These are phyloP conservation scores for Aphyosemion australe DNA, from an alignment of 2,113 vertebrate species.

Conservation along the genomic window DNA sequence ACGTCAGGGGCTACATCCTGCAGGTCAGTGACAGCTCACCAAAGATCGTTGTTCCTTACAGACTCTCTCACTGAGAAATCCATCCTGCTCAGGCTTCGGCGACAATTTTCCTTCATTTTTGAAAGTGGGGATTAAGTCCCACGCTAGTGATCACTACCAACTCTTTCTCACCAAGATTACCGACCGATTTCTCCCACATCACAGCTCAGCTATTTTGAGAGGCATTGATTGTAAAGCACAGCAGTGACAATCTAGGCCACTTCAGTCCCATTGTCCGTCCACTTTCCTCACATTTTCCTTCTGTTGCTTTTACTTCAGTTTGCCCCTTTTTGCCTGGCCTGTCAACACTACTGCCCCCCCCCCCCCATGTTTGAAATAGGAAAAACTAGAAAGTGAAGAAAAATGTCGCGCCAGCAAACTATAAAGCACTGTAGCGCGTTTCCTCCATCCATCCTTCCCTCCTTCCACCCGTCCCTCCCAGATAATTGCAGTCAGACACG, in stretches of 20 bases:
- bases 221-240: conserved; percentile 37
- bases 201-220: conserved; percentile 46
- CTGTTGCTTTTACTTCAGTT: conserved; percentile 42
- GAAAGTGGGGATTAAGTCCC: conserved; percentile 28
- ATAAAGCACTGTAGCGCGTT: conserved; percentile 64
- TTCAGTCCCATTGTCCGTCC: conserved; percentile 54
- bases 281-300: conserved; percentile 53
- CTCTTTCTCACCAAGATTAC: conserved; percentile 23
- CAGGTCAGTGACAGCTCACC: conserved; percentile 79
- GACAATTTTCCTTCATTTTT: conserved; percentile 32
- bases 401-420: conserved; percentile 77
- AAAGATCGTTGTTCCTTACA: background rate
- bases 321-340: conserved; percentile 48
- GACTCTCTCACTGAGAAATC: conserved; percentile 4
- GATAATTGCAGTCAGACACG: conserved; percentile 82
- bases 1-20: conserved; percentile 95
- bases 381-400: conserved; percentile 41
- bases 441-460: conserved; percentile 46
- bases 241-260: conserved; percentile 54
- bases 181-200: conserved; percentile 4
- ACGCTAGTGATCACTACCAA: conserved; percentile 12
- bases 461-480: conserved; percentile 42
- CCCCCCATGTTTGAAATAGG: conserved; percentile 50
- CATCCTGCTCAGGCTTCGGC: conserved; percentile 2
- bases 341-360: conserved; percentile 59